Percentiles rank a stretch among this genome's conserved stretches.
Evolutionary conservation across 2,888 invertebrate species (phyloP).

Genomic region (Chelonus formosanus): DNA sequence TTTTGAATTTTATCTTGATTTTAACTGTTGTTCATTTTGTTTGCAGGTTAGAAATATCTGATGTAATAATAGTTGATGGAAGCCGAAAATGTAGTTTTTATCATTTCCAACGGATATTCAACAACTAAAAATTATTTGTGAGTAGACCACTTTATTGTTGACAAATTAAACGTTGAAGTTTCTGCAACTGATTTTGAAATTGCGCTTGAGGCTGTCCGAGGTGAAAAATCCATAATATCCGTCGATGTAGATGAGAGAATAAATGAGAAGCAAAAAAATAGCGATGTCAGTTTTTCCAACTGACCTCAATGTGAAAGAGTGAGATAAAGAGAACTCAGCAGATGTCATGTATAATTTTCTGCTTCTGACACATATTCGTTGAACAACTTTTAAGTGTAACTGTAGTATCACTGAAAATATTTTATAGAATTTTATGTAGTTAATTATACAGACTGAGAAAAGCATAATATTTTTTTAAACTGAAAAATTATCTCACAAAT

Average conservation of each 20-base stretch:
- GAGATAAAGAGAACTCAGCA: neutral
- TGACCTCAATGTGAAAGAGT: slow-evolving; percentile 9
- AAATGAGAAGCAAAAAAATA: slow-evolving; percentile 17
- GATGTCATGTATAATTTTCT: slow-evolving; percentile 22
- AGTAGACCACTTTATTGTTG: neutral
- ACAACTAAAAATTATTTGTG: neutral
- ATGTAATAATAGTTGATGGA: too few relatives aligned
- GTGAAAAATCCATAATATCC: slow-evolving; percentile 17
- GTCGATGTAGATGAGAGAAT: slow-evolving; percentile 12
- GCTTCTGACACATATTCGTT: slow-evolving; percentile 5
- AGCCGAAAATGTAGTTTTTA: too few relatives aligned
- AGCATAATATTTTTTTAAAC: neutral
- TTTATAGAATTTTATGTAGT: slow-evolving; percentile 2
- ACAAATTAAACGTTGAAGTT: slow-evolving; percentile 8
- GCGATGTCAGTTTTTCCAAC: slow-evolving; percentile 18
- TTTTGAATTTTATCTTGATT: too few relatives aligned
- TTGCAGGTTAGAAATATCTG: too few relatives aligned
- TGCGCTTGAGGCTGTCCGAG: slow-evolving; percentile 1
- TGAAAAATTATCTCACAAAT: too few relatives aligned
- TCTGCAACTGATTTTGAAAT: slow-evolving; percentile 17
- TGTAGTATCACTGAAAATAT: slow-evolving; percentile 5
- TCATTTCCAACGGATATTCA: too few relatives aligned
- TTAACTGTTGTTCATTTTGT: too few relatives aligned
- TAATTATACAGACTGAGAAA: neutral
- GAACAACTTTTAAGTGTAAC: slow-evolving; percentile 21